Conservation (phyloP, 2,113 vertebrate species). For the Pongo abelii region DNA sequence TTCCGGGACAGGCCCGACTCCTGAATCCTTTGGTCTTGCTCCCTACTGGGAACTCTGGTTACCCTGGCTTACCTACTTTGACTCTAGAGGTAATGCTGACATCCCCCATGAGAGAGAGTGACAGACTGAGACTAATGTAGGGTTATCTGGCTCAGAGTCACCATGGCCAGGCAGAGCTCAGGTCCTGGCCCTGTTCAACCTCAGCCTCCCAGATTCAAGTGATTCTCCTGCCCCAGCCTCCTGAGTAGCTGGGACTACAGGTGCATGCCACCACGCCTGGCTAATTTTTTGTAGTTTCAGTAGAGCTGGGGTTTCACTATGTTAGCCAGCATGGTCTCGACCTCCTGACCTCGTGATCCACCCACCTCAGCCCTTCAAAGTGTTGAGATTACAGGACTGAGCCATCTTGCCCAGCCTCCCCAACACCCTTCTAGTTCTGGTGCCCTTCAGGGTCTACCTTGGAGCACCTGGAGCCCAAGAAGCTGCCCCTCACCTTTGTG, state of each 20-base stretch:
- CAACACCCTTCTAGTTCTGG: background rate
- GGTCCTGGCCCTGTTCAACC: no score
- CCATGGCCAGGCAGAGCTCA: background rate
- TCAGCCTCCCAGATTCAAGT: no score
- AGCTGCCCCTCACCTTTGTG: constrained; percentile 60
- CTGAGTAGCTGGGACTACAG: no score
- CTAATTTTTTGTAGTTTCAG: no score
- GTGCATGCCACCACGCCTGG: no score
- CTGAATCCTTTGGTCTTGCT: background rate
- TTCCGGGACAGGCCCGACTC: background rate
- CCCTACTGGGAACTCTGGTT: background rate
- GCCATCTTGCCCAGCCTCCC: background rate
- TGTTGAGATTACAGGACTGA: no score
- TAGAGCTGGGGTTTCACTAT: no score
- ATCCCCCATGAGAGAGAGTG: background rate
- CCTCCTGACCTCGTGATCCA: no score
- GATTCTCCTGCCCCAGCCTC: no score
- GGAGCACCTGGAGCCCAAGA: constrained; percentile 64
- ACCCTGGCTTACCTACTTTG: background rate
- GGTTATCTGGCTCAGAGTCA: background rate
- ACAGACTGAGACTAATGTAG: background rate
- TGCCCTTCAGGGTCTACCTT: constrained; percentile 52
- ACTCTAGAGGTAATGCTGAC: background rate
- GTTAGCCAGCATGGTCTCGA: no score
- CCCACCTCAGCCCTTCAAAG: no score